Conservation (phyloP, 2,888 invertebrate species). For the Drosophila pseudotalamancana region DNA sequence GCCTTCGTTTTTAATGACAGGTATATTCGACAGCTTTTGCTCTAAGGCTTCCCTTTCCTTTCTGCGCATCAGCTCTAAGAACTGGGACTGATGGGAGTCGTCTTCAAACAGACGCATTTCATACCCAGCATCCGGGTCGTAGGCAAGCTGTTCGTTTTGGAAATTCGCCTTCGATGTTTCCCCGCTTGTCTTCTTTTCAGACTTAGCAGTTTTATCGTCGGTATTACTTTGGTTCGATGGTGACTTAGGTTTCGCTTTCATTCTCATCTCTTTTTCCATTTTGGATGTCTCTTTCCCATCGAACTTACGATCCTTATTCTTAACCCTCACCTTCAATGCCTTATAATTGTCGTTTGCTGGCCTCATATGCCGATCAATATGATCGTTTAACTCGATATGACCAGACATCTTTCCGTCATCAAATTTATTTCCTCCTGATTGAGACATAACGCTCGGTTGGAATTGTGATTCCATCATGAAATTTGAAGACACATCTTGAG, state of each 20-base stretch:
- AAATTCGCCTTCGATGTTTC: neutral
- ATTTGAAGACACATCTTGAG: neutral
- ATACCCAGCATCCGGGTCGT: neutral
- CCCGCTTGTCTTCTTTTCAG: no score
- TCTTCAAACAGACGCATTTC: slow-evolving; percentile 3
- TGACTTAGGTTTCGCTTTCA: neutral
- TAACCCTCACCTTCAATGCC: slow-evolving; percentile 29
- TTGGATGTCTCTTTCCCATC: neutral
- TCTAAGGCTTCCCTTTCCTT: slow-evolving; percentile 2
- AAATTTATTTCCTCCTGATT: neutral
- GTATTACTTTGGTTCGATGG: no score
- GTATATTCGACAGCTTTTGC: neutral
- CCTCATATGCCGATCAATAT: slow-evolving; percentile 14
- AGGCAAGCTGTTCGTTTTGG: neutral
- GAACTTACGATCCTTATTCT: neutral
- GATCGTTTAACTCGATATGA: neutral
- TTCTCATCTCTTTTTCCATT: neutral
- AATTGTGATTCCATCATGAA: neutral
- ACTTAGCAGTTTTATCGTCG: neutral
- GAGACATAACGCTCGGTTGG: neutral
- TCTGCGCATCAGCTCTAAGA: slow-evolving; percentile 9
- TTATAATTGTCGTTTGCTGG: slow-evolving; percentile 13
- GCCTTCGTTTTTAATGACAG: neutral
- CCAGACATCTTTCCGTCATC: neutral
- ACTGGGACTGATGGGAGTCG: slow-evolving; percentile 1